Base-by-base conservation (phyloP, 2,888 invertebrate genomes). In the Antitype chi region DNA sequence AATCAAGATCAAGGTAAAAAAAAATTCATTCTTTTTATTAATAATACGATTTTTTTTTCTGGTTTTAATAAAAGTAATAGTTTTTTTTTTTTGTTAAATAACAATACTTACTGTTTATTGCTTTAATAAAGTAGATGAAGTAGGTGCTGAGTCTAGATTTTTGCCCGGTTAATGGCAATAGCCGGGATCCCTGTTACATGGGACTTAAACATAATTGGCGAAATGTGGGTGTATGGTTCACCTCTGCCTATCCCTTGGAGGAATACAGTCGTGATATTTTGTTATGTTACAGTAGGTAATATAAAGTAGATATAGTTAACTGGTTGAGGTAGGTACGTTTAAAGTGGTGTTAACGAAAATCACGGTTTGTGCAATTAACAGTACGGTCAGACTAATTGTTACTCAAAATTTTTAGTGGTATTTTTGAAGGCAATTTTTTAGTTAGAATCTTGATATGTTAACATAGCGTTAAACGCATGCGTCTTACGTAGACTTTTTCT, bases 281-380 rank as follows among this genome's bases (percentile, higher is more conserved):
- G 2, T 49, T 66, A 67, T 23, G 23, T 15, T 66, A 66, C 9
- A 23, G 11, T n/a, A 68, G n/a, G 4, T 59, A 32, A 57, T 60
- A 11, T 59, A 38, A n/a, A 76, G 9, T 55, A 25, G 47, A 53
- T 57, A 25, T n/a, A 47, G 28, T 20, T 43, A 64, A 62, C 68
- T 72, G 23, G 63, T 49, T 23, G 15, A 66, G 20, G 15, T 73
- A 66, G 20, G 17, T 73, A 70, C 20, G 59, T 53, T 53, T 69
- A 62, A 71, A 70, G 38, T 72, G 47, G 59, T 62, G 53, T 87
- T 80, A 75, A 80, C 74, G 64, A 86, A 87, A 86, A 87, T 75
- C 80, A 70, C 66, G 55, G 76, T 82, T 81, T 72, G 49, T 81
- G 78, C 77, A 84, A 81, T 82, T 87, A 84, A 28, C 52, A 0